Evolutionary conservation across 2,888 invertebrate species (phyloP).

Genomic region (Cyaniris semiargus): DNA sequence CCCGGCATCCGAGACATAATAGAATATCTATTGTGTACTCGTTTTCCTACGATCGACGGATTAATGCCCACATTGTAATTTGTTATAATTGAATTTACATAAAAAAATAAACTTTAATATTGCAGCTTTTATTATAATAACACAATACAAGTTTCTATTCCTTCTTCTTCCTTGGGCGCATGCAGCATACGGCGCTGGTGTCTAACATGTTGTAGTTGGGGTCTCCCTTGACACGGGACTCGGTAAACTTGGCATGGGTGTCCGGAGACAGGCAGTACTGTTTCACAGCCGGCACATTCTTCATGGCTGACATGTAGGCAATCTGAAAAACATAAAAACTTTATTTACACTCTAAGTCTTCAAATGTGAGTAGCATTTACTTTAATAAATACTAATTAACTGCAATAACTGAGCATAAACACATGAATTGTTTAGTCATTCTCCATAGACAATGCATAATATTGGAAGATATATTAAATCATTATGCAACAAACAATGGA

Average conservation of each 20-base stretch:
- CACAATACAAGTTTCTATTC: slow-evolving; percentile 49
- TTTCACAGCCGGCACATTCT: slow-evolving; percentile 85
- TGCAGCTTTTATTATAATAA: neutral
- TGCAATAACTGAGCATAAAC: neutral
- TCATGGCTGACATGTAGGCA: slow-evolving; percentile 85
- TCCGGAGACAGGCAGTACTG: slow-evolving; percentile 83
- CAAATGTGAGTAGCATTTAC: neutral
- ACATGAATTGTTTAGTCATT: neutral
- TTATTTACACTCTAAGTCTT: neutral
- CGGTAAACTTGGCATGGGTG: slow-evolving; percentile 86
- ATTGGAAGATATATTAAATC: neutral
- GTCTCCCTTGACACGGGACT: slow-evolving; percentile 82
- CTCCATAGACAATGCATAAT: neutral
- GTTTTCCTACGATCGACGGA: too few relatives aligned
- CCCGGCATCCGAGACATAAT: too few relatives aligned
- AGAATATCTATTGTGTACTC: too few relatives aligned
- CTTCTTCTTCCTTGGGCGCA: slow-evolving; percentile 76
- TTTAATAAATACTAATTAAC: neutral
- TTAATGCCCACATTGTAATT: too few relatives aligned
- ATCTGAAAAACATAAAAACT: slow-evolving; percentile 47
- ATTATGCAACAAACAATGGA: neutral
- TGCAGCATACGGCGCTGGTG: slow-evolving; percentile 70
- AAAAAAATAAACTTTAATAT: neutral
- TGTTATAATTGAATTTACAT: neutral
- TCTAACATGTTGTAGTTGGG: slow-evolving; percentile 85